Percentiles rank a stretch among this genome's conserved stretches.
Conservation (phyloP, 1,140 invertebrate genomes). For the Calliphora vicina region DNA sequence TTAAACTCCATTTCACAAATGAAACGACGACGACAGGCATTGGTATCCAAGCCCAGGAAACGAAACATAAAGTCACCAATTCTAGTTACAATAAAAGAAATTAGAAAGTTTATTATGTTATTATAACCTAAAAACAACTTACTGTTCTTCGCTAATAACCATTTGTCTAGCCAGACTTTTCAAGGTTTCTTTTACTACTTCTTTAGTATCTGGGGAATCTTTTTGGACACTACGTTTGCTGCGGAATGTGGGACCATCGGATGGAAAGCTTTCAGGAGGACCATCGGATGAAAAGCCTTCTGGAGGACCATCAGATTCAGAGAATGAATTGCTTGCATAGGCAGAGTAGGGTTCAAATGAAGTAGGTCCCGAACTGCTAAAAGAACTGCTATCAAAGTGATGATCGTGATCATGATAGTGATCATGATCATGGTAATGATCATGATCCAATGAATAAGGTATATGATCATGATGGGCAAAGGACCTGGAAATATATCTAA, state of each 20-base stretch:
- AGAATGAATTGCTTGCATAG: slow-evolving; percentile 42
- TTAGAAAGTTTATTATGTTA: neutral
- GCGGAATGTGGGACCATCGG: slow-evolving; percentile 41
- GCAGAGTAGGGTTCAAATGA: slow-evolving; percentile 58
- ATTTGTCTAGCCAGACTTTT: neutral
- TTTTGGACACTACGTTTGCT: slow-evolving; percentile 43
- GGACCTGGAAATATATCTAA: neutral
- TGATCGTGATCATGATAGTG: slow-evolving; percentile 44
- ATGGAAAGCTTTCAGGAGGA: slow-evolving; percentile 38
- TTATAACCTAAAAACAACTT: slow-evolving; percentile 15
- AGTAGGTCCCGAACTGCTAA: slow-evolving; percentile 39
- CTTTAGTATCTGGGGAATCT: neutral
- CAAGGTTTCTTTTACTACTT: neutral
- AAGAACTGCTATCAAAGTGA: neutral
- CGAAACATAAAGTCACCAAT: slow-evolving; percentile 59
- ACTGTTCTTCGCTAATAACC: slow-evolving; percentile 53
- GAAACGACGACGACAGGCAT: slow-evolving; percentile 58
- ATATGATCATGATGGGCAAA: slow-evolving; percentile 51
- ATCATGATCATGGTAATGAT: slow-evolving; percentile 42
- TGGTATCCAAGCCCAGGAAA: slow-evolving; percentile 56
- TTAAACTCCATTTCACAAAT: slow-evolving; percentile 62
- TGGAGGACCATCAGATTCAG: slow-evolving; percentile 14
- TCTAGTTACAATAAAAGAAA: slow-evolving; percentile 38
- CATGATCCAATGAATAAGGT: slow-evolving; percentile 56
- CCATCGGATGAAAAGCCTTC: slow-evolving; percentile 21